Evolutionary conservation across 1,140 invertebrate species (phyloP).

Genomic region (Anthonomus grandis): DNA sequence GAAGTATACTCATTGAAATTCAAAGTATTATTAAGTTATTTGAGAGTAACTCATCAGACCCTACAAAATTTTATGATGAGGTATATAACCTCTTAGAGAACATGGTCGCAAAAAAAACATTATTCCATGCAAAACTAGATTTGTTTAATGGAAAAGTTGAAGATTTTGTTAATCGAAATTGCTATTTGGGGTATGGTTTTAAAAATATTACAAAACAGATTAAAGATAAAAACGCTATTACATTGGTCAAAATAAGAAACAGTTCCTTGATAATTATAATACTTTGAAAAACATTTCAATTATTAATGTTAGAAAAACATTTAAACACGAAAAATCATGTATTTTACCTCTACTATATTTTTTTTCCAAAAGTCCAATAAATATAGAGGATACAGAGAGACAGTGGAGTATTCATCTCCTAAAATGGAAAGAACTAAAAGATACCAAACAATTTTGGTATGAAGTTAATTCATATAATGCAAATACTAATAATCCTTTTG

Average conservation of each 20-base stretch:
- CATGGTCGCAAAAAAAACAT: slow-evolving; percentile 10
- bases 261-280: slow-evolving; percentile 13
- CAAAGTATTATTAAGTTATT: too few species aligned
- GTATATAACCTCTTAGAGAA: too few species aligned
- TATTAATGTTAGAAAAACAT: slow-evolving; percentile 6
- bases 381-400: slow-evolving; percentile 8
- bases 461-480: slow-evolving; percentile 6
- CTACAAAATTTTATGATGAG: too few species aligned
- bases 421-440: slow-evolving; percentile 8
- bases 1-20: too few species aligned
- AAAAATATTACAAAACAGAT: slow-evolving; percentile 13
- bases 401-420: slow-evolving; percentile 3
- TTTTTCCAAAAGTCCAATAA: too few species aligned
- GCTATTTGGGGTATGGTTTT: slow-evolving; percentile 14
- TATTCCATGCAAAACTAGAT: slow-evolving; percentile 8
- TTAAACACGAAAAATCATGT: slow-evolving; percentile 5
- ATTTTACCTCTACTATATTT: too few species aligned
- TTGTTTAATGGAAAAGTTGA: slow-evolving; percentile 10
- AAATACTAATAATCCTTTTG: slow-evolving; percentile 4
- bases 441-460: slow-evolving; percentile 12
- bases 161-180: not conserved
- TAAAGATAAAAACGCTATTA: not conserved
- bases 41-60: too few species aligned
- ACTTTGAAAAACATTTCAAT: slow-evolving; percentile 10
- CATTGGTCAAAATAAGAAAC: slow-evolving; percentile 11